A percentile compares a stretch with the other conserved stretches of the same genome.
phyloP scores from a whole-genome alignment of 2,888 invertebrate species.

The Caenorhabditis virilis region DNA sequence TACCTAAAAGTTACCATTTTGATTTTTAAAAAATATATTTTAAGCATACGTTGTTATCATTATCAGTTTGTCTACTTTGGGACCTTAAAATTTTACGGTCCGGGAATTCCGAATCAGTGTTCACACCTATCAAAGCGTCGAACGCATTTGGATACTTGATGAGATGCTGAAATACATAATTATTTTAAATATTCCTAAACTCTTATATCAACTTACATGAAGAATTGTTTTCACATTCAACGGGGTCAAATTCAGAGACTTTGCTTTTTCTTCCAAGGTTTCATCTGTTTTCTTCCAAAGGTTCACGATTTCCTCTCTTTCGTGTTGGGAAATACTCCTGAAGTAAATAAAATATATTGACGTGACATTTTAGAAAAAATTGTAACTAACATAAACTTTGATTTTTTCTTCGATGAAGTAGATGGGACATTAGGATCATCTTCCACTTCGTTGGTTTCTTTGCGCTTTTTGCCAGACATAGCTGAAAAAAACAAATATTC shows the following conservation, averaged over 20 bases:
- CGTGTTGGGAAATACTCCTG: no score
- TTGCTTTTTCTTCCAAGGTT: constrained; percentile 27
- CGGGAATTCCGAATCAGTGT: constrained; percentile 12
- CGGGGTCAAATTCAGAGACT: constrained; percentile 26
- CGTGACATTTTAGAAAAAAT: no score
- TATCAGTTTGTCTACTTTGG: constrained; percentile 2
- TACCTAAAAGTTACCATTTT: no score
- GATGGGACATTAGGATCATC: no score
- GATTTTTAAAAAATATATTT: constrained; percentile 6
- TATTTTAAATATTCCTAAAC: no score
- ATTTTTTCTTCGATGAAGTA: no score
- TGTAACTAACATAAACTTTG: no score
- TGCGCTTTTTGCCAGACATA: no score
- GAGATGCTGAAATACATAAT: constrained; percentile 21
- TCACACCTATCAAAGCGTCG: constrained; percentile 19
- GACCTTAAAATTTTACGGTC: constrained; percentile 19
- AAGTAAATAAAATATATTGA: no score
- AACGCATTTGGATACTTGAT: constrained; percentile 29
- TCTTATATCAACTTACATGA: constrained; percentile 5
- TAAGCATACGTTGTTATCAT: constrained; percentile 1
- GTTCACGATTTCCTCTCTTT: constrained; percentile 11
- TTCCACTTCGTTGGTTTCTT: no score
- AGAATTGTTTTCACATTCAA: constrained; percentile 33
- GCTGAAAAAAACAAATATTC: no score
- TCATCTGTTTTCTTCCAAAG: constrained; percentile 14